Evolutionary conservation across 2,113 vertebrate genomes (phyloP).

Genomic region (Scomber japonicus): DNA sequence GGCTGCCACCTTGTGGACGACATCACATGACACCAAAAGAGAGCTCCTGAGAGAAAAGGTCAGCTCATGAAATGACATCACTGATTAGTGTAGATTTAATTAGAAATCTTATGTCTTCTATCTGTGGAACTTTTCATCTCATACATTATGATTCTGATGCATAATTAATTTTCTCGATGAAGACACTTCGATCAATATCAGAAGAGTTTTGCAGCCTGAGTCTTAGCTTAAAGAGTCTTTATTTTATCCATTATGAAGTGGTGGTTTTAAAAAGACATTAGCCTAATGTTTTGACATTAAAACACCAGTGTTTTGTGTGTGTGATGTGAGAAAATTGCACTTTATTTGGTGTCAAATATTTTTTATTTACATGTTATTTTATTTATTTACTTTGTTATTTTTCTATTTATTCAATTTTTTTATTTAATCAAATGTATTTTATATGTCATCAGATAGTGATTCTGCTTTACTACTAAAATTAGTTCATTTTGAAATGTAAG

Average conservation of each 20-base stretch:
- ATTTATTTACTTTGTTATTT: conserved; percentile 40
- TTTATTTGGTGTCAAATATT: conserved; percentile 76
- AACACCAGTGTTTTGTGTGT: conserved; percentile 55
- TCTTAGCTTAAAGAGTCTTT: conserved; percentile 9
- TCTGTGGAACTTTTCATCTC: conserved; percentile 22
- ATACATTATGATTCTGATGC: conserved; percentile 9
- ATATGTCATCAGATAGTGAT: conserved; percentile 2
- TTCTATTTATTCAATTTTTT: conserved; percentile 66
- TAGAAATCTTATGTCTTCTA: conserved; percentile 20
- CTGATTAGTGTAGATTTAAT: not conserved
- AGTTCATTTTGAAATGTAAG: conserved; percentile 25
- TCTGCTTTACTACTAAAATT: conserved; percentile 42
- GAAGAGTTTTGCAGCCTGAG: not conserved
- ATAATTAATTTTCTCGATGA: not conserved
- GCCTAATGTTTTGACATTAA: conserved; percentile 35
- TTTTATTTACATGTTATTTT: conserved; percentile 47
- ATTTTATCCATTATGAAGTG: conserved; percentile 20
- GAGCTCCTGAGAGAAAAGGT: not conserved
- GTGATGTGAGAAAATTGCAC: conserved; percentile 74
- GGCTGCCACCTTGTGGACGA: conserved; percentile 73
- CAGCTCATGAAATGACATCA: too few relatives aligned
- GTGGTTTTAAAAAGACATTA: conserved; percentile 8
- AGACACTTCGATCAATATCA: conserved; percentile 15
- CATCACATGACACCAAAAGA: conserved; percentile 15
- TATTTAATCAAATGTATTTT: conserved; percentile 51